Conservation (phyloP, 2,797 vertebrate species). For the Dermochelys coriacea region DNA sequence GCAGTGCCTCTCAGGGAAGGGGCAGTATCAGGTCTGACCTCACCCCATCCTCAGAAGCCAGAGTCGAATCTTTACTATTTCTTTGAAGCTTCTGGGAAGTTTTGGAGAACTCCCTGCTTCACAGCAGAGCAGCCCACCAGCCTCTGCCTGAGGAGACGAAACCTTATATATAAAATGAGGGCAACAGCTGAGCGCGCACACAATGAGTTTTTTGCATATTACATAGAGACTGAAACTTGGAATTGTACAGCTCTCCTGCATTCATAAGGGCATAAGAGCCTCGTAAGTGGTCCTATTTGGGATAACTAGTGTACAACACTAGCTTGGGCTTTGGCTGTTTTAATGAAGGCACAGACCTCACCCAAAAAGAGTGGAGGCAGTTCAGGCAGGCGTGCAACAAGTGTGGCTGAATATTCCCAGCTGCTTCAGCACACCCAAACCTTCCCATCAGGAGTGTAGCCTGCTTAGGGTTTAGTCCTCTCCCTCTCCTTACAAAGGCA, state of each 20-base stretch:
- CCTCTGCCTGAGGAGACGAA: fast-evolving
- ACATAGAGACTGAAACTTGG: background rate
- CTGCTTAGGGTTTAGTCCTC: background rate
- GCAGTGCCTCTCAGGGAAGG: background rate
- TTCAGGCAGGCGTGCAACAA: background rate
- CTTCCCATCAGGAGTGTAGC: background rate
- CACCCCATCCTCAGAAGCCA: background rate
- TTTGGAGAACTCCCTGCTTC: background rate
- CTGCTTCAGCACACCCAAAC: background rate
- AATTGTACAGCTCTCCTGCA: background rate
- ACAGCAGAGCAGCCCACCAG: background rate
- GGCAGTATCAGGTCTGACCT: background rate
- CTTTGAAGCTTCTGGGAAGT: background rate
- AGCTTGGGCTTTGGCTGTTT: background rate
- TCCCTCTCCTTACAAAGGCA: fast-evolving
- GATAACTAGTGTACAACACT: fast-evolving
- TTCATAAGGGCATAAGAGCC: background rate
- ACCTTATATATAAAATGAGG: background rate
- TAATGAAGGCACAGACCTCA: background rate
- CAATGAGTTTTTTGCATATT: background rate
- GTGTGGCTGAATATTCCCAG: background rate
- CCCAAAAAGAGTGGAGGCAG: background rate
- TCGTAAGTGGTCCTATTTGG: fast-evolving
- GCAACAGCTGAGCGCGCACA: background rate
- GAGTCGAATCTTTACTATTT: conserved; percentile 52